Evolutionary conservation across 2,113 vertebrate species (phyloP), one percentile per base, ranked within the genome.

Genomic region (Asarcornis scutulata): DNA sequence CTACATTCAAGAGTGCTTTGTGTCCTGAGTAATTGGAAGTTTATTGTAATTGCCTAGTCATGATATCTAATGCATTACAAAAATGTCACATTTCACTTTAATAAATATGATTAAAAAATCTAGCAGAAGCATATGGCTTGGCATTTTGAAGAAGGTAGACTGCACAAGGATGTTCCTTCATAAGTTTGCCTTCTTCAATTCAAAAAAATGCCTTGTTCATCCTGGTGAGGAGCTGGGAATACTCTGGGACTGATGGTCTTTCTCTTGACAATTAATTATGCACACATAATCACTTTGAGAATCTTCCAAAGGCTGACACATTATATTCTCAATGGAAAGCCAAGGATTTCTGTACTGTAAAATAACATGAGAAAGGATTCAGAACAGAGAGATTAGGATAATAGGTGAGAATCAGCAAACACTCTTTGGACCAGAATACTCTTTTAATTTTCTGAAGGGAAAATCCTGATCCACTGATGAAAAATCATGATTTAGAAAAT

Each of bases 141-240:
- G 38, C 40, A 53, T 87, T 95, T 84, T 93, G 55, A 66, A 87
- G 59, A 42, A 66, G 72, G 48, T 34, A 79, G 34, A 32, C 46
- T 60, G 69, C 74, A 89, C 56, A 89, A 91, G 59, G 77, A 74
- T 84, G 87, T 75, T 93, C 63, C 66, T 83, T 91, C 82, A 85
- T 38, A 50, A 22, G 4, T 11, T 80, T 95, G 79, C 88, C 62
- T 69, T 88, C 34, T 79, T 91, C 66, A 32, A 7, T 89, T 91
- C 60, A 79, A 82, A 82, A 87, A 82, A 58, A 64, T 58, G 26
- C 20, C 67, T 69, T 73, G 66, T 91, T 89, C 56, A 80, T 80
- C 63, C 63, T 36, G 58, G 12, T 77, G 44, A 88, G 50, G 34
- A 69, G 11, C 34, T 55, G 36, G 23, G 38, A 90, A 59, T 74